These are phyloP conservation scores for Chlamydotis undulata DNA, from an alignment of 2,113 vertebrate genomes.

Conservation along the genomic window DNA sequence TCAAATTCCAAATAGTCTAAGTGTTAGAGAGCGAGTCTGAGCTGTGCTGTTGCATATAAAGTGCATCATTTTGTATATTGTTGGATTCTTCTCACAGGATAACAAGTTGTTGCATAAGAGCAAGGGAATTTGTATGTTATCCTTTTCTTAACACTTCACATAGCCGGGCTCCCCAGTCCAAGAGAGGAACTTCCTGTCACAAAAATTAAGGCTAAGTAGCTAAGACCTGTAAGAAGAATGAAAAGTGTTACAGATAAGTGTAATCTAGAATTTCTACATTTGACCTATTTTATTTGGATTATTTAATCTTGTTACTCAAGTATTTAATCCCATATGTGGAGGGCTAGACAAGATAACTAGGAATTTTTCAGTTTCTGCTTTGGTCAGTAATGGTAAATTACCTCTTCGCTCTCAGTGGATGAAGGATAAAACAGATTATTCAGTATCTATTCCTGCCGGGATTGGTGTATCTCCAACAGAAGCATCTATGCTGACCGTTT, in stretches of 20 bases:
- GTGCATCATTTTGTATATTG: background rate
- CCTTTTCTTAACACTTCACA: background rate
- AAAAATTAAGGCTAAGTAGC: background rate
- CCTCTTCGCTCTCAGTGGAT: background rate
- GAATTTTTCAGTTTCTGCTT: background rate
- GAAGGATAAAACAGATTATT: background rate
- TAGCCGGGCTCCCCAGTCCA: background rate
- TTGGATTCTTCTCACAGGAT: background rate
- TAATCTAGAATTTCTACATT: background rate
- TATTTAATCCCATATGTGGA: background rate
- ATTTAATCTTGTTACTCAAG: background rate
- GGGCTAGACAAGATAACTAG: background rate
- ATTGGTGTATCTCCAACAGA: background rate
- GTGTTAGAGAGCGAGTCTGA: background rate
- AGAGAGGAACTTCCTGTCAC: background rate
- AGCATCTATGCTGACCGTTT: background rate
- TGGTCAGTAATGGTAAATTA: background rate
- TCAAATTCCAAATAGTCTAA: background rate
- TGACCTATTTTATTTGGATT: background rate
- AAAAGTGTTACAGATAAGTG: background rate
- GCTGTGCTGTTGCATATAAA: background rate
- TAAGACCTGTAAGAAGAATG: background rate
- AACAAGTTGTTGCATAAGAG: background rate
- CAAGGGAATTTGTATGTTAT: background rate
- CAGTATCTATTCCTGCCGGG: background rate